Evolutionary conservation across 2,888 invertebrate genomes (phyloP).

Genomic region (Hypena proboscidalis): DNA sequence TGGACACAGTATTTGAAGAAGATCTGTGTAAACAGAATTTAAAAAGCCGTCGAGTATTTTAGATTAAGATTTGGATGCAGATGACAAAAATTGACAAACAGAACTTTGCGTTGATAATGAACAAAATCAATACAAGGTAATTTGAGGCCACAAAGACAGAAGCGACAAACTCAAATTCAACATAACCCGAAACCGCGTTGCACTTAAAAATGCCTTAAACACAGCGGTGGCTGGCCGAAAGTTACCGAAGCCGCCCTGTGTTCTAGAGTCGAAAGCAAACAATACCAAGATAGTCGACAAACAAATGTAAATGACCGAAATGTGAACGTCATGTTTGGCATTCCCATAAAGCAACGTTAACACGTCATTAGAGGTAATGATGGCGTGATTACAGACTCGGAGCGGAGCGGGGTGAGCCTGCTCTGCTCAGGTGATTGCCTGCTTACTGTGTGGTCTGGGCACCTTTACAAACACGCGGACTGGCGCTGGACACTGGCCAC

Average conservation of each 20-base stretch:
- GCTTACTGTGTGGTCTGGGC: constrained; percentile 79
- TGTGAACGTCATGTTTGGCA: constrained; percentile 85
- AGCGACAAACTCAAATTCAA: constrained; percentile 60
- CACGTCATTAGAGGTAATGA: constrained; percentile 85
- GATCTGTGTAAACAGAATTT: not conserved
- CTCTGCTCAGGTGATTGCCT: constrained; percentile 75
- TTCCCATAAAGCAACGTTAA: constrained; percentile 85
- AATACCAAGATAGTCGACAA: constrained; percentile 80
- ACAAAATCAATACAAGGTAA: constrained; percentile 32
- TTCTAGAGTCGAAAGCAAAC: constrained; percentile 83
- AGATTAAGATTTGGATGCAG: not conserved
- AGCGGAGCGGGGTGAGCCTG: constrained; percentile 66
- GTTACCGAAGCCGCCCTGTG: constrained; percentile 74
- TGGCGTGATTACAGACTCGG: constrained; percentile 80
- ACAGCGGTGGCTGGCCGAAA: constrained; percentile 73
- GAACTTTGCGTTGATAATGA: constrained; percentile 6
- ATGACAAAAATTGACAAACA: constrained; percentile 6
- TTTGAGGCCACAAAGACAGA: constrained; percentile 53
- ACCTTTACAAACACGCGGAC: constrained; percentile 70
- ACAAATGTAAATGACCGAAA: constrained; percentile 85
- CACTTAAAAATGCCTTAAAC: constrained; percentile 70
- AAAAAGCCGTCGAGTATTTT: not conserved
- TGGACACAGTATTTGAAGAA: not conserved
- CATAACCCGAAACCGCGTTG: constrained; percentile 71
- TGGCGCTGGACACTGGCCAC: too few species aligned